A percentile compares a stretch with the other conserved stretches of the same genome.
Conservation (phyloP, 2,797 vertebrate genomes). For the Naso thynnoides region DNA sequence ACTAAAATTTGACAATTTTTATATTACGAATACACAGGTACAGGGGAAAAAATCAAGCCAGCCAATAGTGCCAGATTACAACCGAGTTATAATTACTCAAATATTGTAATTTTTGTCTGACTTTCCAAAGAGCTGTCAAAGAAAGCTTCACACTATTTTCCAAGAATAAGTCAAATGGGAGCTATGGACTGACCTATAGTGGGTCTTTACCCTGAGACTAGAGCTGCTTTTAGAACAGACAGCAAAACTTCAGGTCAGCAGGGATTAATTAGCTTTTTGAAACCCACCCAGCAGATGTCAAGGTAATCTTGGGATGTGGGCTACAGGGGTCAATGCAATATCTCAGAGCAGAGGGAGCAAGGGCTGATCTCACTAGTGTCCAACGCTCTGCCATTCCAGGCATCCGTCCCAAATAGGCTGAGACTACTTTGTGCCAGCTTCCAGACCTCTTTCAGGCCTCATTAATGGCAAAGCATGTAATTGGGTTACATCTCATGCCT, state of each 20-base stretch:
- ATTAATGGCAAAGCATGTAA: conserved; percentile 64
- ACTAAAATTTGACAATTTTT: conserved; percentile 9
- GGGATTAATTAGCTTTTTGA: conserved; percentile 88
- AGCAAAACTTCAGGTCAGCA: conserved; percentile 81
- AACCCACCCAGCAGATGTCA: conserved; percentile 84
- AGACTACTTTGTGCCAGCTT: conserved; percentile 50
- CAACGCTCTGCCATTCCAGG: conserved; percentile 45
- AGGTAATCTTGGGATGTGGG: conserved; percentile 82
- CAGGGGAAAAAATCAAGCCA: neutral
- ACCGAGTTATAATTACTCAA: conserved; percentile 25
- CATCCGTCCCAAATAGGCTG: conserved; percentile 65
- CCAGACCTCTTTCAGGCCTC: conserved; percentile 55
- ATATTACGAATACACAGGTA: neutral
- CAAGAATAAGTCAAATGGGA: conserved; percentile 50
- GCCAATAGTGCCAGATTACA: conserved; percentile 4
- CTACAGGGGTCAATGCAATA: conserved; percentile 85
- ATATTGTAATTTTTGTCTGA: neutral
- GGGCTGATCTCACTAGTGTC: conserved; percentile 66
- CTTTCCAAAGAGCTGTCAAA: conserved; percentile 43
- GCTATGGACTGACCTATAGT: conserved; percentile 64
- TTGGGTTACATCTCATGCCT: conserved; percentile 59
- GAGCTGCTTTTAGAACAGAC: conserved; percentile 76
- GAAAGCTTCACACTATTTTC: conserved; percentile 38
- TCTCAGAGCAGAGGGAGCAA: conserved; percentile 72
- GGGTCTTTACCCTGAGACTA: conserved; percentile 68